Base-by-base conservation (phyloP, 2,113 vertebrate genomes). In the Lagopus leucura region DNA sequence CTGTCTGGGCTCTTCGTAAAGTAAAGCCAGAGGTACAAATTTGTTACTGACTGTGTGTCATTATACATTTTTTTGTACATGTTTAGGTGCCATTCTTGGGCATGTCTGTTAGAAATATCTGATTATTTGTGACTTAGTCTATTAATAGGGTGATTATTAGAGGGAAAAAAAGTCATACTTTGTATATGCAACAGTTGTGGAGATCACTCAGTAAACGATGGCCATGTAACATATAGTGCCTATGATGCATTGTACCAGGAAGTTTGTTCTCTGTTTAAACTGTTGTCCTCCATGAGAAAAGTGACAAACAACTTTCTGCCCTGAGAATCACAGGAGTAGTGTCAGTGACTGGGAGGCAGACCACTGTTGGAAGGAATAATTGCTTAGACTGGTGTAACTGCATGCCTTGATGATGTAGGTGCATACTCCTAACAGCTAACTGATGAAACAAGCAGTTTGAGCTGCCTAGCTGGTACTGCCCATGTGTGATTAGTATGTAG, bases 1-100 rank as follows among this genome's bases (percentile, higher is more conserved):
- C 98, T 0, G 97, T 99, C 40, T 99, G 99, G 99, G 94, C 96
- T 52, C 98, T 99, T 27, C 98, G 99, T 66, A 98, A 98, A 96
- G 99, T 99, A 63, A 99, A 98, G 73, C 81, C 98, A 40, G 99
- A 99, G 97, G 99, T 99, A 96, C 36, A 2, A 20, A 9, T 32
- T 66, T 25, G 25, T 24, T 17, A 13, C 32, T 6, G 4, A 28
- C 3, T 50, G 5, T 16, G 48, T 20, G 28, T 10, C 15, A 3
- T 36, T 50, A 14, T 6, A 1, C 21, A 10, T 1, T 7, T 16
- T 22, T 10, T 0, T 3, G 3, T 19, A 18, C 38, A 3, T 82
- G 9, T 34, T 61, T 22, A n/a, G 0, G 0, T 28, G 58, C 24
- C 9, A 7, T 77, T 10, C 1, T 4, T 32, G 48, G 22, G 20